Conservation (phyloP, 2,113 vertebrate genomes). For the Psephotus haematonotus region DNA sequence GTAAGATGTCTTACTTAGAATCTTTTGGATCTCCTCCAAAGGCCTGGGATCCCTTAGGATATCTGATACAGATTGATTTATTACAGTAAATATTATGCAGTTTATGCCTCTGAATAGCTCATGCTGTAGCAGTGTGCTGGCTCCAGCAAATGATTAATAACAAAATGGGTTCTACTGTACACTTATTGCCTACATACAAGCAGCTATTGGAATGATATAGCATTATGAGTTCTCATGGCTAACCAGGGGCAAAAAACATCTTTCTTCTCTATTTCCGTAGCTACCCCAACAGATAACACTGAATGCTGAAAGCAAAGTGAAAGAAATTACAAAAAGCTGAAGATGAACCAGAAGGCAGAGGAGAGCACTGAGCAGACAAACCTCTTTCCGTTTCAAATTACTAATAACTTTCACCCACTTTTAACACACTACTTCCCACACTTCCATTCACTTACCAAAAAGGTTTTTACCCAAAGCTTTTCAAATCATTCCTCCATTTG, state of each 20-base stretch:
- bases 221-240: conserved; percentile 63
- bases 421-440: not conserved
- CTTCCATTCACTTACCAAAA: not conserved
- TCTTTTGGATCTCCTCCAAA: conserved; percentile 6
- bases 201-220: conserved; percentile 61
- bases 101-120: conserved; percentile 12
- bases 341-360: conserved; percentile 21
- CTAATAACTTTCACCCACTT: not conserved
- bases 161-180: conserved; percentile 23
- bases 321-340: not conserved
- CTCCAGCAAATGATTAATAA: conserved; percentile 53
- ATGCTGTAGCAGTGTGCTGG: not conserved
- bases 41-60: not conserved
- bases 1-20: not conserved
- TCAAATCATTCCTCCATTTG: not conserved
- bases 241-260: conserved; percentile 65
- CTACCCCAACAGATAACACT: not conserved
- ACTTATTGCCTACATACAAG: conserved; percentile 24
- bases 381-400: conserved; percentile 1
- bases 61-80: conserved; percentile 29
- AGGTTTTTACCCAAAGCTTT: not conserved
- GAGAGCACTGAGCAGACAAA: not conserved
- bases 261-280: conserved; percentile 24
- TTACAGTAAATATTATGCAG: conserved; percentile 40
- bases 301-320: conserved; percentile 25